A percentile compares a stretch with the other conserved stretches of the same genome.
Conservation (phyloP, 1,140 invertebrate species). For the Nephotettix cincticeps region DNA sequence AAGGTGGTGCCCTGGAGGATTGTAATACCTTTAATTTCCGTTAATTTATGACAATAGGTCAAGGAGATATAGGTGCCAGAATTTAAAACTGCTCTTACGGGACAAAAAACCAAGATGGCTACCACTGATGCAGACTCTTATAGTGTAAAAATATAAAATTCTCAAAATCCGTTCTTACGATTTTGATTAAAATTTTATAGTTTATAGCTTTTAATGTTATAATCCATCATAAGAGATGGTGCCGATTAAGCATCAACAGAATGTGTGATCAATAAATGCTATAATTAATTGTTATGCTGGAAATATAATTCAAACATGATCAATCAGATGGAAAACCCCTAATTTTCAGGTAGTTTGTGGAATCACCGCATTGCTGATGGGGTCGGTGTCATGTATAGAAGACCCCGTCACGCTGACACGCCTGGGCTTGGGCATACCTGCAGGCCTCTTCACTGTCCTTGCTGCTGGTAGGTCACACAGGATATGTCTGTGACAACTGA, state of each 20-base stretch:
- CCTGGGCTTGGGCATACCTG: constrained; percentile 59
- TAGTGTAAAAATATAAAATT: no score
- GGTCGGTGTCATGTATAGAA: constrained; percentile 62
- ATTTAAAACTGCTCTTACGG: no score
- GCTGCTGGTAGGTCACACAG: constrained; percentile 56
- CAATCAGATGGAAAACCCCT: constrained; percentile 3
- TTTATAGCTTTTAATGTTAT: not conserved
- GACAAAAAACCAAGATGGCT: no score
- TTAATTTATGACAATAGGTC: no score
- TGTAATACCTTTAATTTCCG: no score
- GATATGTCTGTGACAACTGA: no score
- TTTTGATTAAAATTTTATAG: not conserved
- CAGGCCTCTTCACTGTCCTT: constrained; percentile 56
- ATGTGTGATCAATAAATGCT: not conserved
- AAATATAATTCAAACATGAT: not conserved
- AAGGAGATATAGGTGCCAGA: no score
- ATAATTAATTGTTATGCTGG: not conserved
- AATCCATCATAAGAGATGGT: no score
- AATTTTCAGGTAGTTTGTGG: constrained; percentile 59
- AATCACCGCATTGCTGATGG: constrained; percentile 60
- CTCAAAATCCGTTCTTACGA: no score
- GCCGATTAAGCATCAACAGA: no score
- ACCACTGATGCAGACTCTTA: no score
- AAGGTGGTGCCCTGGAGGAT: no score
- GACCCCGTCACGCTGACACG: constrained; percentile 56